Evolutionary conservation across 2,113 vertebrate genomes (phyloP).

Genomic region (Oxyruncus cristatus): DNA sequence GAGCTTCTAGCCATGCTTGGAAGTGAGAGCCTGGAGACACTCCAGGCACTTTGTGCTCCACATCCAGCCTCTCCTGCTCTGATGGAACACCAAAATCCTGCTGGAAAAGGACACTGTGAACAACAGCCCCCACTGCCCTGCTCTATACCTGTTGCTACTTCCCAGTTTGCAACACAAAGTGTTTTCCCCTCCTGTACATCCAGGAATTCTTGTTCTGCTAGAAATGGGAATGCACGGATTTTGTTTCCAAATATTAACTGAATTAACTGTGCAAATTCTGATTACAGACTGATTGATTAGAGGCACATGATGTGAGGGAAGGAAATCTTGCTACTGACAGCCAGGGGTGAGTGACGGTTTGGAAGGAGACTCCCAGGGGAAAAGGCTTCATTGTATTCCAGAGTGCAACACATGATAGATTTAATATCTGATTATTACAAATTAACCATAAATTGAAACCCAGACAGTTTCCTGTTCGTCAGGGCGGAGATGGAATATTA

Average conservation of each 20-base stretch:
- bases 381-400: not conserved
- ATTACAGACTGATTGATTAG: not conserved
- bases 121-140: not conserved
- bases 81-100: not conserved
- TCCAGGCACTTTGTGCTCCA: not conserved
- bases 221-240: rapidly evolving
- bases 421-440: slow-evolving; percentile 29
- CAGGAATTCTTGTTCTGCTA: not conserved
- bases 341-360: not conserved
- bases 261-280: not conserved
- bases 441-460: slow-evolving; percentile 26
- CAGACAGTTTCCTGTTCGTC: slow-evolving; percentile 28
- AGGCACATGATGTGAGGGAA: not conserved
- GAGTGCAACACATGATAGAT: not conserved
- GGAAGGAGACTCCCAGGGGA: not conserved
- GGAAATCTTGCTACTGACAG: not conserved
- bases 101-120: not conserved
- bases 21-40: not conserved
- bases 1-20: not conserved
- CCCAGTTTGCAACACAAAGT: not conserved
- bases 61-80: not conserved
- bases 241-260: not conserved
- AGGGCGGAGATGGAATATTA: slow-evolving; percentile 11
- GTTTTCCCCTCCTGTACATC: not conserved
- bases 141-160: not conserved